Evolutionary conservation across 1,140 invertebrate genomes (phyloP), one percentile per base, ranked within the genome.

Genomic region (Neotoxoptera formosana): DNA sequence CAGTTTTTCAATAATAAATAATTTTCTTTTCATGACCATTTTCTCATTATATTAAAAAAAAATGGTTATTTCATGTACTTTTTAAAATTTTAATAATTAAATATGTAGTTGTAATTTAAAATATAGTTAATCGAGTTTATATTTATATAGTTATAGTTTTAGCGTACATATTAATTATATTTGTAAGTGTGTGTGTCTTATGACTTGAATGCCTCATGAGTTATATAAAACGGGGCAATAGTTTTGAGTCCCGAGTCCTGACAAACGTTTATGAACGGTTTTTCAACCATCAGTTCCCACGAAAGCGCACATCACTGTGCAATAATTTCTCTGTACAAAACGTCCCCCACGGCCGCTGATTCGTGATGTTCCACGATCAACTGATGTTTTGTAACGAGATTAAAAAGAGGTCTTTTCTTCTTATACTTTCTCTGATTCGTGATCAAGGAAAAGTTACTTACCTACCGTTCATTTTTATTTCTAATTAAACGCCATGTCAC

Each of bases 301-400:
- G 81, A 86, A 92, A 92, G 20, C 36, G 53, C 60, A 2, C 90
- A 81, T 51, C n/a, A 48, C 41, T 25, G 45, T 84, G 91, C 91
- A 51, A 83, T 84, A 51, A 83, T 84, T 83, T 92, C 76, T 53
- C 41, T 34, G 8, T n/a, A 83, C 90, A 45, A 30, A 91, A 41
- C 45, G 90, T 83, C 67, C 90, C 91, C 47, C 60, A 48, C 47
- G 91, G 76, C 76, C 67, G 8, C 90, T 4, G 76, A 21, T 53
- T 93, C 91, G 91, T 93, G 91, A 93, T 81, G 91, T 93, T 83
- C 20, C 9, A 34, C 90, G 91, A 86, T 83, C 20, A 30, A 34
- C 67, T 23, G 8, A 53, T 2, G 67, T 92, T 83, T 83, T 34
- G 81, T 86, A 86, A 53, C n/a, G 41, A 30, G 89, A 90, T 90